Evolutionary conservation across 2,113 vertebrate species (phyloP), one percentile per base, ranked within the genome.

Genomic region (Rana temporaria): DNA sequence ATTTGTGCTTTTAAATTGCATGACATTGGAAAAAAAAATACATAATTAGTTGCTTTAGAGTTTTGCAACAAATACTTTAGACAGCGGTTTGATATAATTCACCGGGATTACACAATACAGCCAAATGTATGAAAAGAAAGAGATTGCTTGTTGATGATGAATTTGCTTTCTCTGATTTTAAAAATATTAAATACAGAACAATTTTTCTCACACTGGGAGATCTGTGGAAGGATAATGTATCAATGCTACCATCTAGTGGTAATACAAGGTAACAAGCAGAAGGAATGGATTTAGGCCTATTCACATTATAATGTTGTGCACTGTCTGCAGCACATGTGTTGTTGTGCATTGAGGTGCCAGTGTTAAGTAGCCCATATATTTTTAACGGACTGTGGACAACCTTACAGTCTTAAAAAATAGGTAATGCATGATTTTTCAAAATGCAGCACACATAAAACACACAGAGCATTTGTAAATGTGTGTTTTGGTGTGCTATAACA

Each of bases 91-190:
- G 42, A 65, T 65, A 56, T 60, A 77, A 63, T 62, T 62, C 32
- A 62, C 56, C 62, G 56, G 56, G 56, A 75, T 38, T 57, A 38
- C n/a, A 77, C 74, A 77, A 52, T 53, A 32, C 32, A 38, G 42
- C 38, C 38, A 30, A 64, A 22, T 77, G 74, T 64, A 76, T 22
- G 52, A 52, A 77, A 75, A 60, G 56, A 53, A 62, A 62, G 32
- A 56, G 72, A 75, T 62, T 22, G 72, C 56, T 59, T 19, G 30
- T 59, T 75, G 56, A 60, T 75, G 56, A 60, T 75, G 19, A 75
- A 75, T 75, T 75, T 75, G 72, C 56, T 62, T 75, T 24, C 38
- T 60, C 57, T 75, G 32, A 60, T 62, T 75, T 62, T 17, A 20
- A 64, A 63, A 77, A 63, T 52, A 15, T 48, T 77, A 20, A 52